Evolutionary conservation across 1,140 invertebrate species (phyloP).

Genomic region (Achroia grisella): DNA sequence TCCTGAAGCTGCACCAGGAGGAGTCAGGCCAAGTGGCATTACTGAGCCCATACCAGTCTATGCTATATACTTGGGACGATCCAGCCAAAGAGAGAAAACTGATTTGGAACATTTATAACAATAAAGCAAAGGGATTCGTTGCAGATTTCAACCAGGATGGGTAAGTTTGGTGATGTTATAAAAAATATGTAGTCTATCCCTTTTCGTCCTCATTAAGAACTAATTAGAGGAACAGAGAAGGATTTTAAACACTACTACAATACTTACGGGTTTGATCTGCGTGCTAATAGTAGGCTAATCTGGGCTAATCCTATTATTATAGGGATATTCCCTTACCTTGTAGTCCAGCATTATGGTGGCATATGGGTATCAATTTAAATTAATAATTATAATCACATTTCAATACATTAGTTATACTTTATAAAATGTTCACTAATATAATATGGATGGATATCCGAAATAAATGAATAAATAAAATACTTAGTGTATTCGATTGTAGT

Average conservation of each 20-base stretch:
- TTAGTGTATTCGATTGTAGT: no score
- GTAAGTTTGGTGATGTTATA: slow-evolving; percentile 62
- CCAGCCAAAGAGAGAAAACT: slow-evolving; percentile 81
- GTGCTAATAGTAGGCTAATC: no score
- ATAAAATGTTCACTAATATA: no score
- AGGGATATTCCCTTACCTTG: not conserved
- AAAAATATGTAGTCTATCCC: no score
- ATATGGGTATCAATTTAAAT: not conserved
- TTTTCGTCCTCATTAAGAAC: no score
- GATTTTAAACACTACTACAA: no score
- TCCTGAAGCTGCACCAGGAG: slow-evolving; percentile 86
- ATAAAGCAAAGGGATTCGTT: slow-evolving; percentile 82
- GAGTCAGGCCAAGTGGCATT: slow-evolving; percentile 81
- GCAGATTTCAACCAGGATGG: slow-evolving; percentile 81
- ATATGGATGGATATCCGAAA: no score
- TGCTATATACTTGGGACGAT: slow-evolving; percentile 92
- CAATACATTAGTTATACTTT: no score
- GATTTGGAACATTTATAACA: slow-evolving; percentile 89
- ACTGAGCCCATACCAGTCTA: slow-evolving; percentile 84
- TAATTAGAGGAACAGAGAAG: no score
- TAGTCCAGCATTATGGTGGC: not conserved
- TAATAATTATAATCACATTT: not conserved
- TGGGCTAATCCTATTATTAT: not conserved
- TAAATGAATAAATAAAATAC: no score
- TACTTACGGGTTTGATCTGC: no score